Conservation (phyloP, 92 coral and sea anemone species). For the Hydrozoanthus gracilis region DNA sequence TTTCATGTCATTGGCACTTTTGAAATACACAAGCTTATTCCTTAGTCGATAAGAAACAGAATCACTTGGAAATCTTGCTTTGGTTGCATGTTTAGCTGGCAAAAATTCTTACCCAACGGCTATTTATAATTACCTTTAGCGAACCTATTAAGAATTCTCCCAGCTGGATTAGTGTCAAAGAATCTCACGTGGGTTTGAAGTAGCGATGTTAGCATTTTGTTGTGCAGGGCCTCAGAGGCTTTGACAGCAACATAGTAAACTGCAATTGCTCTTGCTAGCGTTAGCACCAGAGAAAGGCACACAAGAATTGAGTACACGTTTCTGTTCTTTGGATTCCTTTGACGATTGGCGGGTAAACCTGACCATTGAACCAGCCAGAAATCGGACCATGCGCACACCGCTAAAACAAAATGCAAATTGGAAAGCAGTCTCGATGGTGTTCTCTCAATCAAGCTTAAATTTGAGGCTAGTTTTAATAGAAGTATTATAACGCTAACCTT, state of each 20-base stretch:
- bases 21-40: no score
- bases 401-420: neutral
- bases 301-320: constrained; percentile 24
- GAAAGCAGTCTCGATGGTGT: neutral
- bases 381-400: constrained; percentile 38
- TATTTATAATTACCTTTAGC: constrained; percentile 14
- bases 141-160: constrained; percentile 29
- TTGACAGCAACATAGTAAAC: constrained; percentile 23
- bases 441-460: neutral
- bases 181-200: constrained; percentile 19
- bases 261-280: constrained; percentile 18
- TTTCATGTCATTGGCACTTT: no score
- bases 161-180: constrained; percentile 28
- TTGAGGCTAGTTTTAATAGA: no score
- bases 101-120: no score
- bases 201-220: constrained; percentile 27
- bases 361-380: constrained; percentile 54
- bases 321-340: constrained; percentile 32
- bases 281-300: constrained; percentile 14
- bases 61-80: no score
- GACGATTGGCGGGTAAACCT: constrained; percentile 7
- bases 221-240: constrained; percentile 38
- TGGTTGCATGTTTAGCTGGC: no score
- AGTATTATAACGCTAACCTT: no score
- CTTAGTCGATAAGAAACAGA: no score